Percentiles rank a stretch among this genome's conserved stretches.
Conservation (phyloP, 1,140 invertebrate species). For the Drosophila baimaii region DNA sequence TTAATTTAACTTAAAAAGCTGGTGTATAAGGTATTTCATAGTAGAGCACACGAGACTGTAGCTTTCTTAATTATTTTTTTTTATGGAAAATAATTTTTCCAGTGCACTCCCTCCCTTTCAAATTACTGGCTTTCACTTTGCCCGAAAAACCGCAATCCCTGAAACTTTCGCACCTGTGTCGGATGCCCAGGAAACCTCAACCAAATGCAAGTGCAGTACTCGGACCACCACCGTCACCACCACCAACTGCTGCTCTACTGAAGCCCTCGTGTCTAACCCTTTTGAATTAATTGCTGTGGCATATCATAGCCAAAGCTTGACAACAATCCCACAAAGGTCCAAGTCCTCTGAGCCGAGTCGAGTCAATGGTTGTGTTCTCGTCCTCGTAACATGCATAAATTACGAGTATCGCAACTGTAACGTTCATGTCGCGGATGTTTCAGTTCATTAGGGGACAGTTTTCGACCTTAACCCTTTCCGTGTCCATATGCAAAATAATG, state of each 20-base stretch:
- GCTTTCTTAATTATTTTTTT: not conserved
- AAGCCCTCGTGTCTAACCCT: constrained; percentile 50
- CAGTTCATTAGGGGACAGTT: constrained; percentile 68
- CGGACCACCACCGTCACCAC: constrained; percentile 12
- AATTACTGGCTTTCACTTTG: constrained; percentile 10
- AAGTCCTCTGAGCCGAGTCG: too few relatives aligned
- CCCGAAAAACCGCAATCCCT: constrained; percentile 30
- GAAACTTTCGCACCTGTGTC: constrained; percentile 60
- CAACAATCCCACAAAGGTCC: constrained; percentile 12
- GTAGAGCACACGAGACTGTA: not conserved
- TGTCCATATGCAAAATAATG: constrained; percentile 77
- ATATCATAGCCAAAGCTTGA: constrained; percentile 50
- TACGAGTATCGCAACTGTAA: constrained; percentile 60
- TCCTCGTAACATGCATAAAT: constrained; percentile 64
- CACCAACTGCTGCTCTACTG: not conserved
- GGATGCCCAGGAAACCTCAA: constrained; percentile 36
- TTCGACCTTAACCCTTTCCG: constrained; percentile 61
- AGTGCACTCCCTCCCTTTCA: constrained; percentile 20
- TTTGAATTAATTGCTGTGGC: constrained; percentile 46
- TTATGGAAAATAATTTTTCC: not conserved
- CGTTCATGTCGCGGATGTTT: constrained; percentile 62
- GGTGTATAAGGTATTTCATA: not conserved
- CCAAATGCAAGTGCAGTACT: constrained; percentile 14
- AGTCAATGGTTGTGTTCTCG: constrained; percentile 67
- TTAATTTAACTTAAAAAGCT: too few relatives aligned